Evolutionary conservation across 2,888 invertebrate species (phyloP).

Genomic region (Drosophila differens): DNA sequence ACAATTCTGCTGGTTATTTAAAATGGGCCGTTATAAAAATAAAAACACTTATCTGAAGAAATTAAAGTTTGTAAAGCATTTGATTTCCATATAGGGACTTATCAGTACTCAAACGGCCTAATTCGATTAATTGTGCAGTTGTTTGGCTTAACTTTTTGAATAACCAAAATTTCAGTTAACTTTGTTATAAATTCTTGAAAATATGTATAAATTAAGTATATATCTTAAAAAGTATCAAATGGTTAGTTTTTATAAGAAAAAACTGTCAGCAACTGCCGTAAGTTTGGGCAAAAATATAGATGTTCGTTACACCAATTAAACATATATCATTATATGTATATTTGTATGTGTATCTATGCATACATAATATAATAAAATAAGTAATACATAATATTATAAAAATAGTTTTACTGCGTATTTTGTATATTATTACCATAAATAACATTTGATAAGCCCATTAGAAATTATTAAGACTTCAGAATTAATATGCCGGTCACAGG

Average conservation of each 20-base stretch:
- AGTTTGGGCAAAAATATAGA: neutral
- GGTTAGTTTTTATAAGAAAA: no score
- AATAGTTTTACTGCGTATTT: constrained; percentile 31
- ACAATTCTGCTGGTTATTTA: constrained; percentile 18
- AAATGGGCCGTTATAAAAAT: neutral
- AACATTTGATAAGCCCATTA: constrained; percentile 70
- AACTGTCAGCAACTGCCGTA: neutral
- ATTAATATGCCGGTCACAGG: constrained; percentile 74
- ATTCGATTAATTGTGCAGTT: neutral
- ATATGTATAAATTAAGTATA: neutral
- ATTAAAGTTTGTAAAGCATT: neutral
- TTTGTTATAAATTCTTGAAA: neutral
- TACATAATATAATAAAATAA: neutral
- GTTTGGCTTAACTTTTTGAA: neutral
- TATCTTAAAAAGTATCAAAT: neutral
- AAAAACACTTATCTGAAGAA: neutral
- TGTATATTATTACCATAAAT: constrained; percentile 40
- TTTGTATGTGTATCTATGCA: neutral
- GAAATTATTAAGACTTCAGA: constrained; percentile 73
- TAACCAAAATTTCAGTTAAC: neutral
- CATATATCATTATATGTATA: neutral
- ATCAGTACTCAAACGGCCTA: neutral
- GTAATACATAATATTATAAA: constrained; percentile 17
- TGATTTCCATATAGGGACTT: neutral
- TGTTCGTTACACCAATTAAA: neutral